Percentiles rank a stretch among this genome's conserved stretches.
These are phyloP conservation scores for Cataglyphis altisquamis DNA, from an alignment of 2,888 invertebrate species.

Conservation along the genomic window DNA sequence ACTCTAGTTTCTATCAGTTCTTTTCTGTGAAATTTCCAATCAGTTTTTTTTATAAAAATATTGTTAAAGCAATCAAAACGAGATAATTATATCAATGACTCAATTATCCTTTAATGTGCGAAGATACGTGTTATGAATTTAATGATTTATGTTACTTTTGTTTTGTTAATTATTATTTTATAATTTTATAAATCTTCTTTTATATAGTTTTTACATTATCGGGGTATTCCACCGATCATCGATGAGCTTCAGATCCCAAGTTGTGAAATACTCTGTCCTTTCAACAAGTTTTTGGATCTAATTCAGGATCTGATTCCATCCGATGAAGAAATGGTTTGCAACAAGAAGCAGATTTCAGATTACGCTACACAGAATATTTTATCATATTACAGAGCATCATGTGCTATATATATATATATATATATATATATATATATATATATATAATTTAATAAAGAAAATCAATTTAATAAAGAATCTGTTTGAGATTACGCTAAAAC, in stretches of 20 bases:
- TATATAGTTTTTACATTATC: constrained; percentile 69
- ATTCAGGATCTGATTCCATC: constrained; percentile 69
- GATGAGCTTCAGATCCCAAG: constrained; percentile 67
- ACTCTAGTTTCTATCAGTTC: background rate
- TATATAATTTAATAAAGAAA: background rate
- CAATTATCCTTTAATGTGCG: background rate
- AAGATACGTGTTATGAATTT: background rate
- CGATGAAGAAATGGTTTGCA: constrained; percentile 72
- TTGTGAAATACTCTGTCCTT: constrained; percentile 74
- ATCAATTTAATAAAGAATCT: background rate
- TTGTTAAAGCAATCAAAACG: background rate
- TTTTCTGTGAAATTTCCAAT: background rate
- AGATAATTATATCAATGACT: background rate
- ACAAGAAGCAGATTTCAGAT: constrained; percentile 45
- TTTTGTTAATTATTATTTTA: background rate
- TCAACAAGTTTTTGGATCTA: constrained; percentile 72
- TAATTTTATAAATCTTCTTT: background rate
- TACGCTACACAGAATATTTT: constrained; percentile 19
- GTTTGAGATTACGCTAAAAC: too few relatives aligned
- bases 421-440: too few relatives aligned
- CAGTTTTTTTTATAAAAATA: background rate
- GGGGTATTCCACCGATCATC: constrained; percentile 64
- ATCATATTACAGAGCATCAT: background rate
- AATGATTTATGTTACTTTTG: background rate
- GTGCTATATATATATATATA: too few relatives aligned